phyloP scores from a whole-genome alignment of 1,140 invertebrate genomes.

The Apolygus lucorum region DNA sequence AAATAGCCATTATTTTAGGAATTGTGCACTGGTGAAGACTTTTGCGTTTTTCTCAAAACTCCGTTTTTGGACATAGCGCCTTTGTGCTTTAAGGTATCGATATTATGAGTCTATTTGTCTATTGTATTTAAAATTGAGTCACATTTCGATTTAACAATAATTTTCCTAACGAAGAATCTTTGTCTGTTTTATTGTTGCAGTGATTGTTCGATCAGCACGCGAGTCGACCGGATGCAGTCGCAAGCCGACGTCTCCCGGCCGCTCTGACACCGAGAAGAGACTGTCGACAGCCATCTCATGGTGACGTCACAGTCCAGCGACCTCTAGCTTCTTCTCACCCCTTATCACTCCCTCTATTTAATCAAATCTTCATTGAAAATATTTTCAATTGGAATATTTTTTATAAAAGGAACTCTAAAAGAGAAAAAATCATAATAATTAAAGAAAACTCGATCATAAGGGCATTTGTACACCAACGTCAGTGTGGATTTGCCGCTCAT shows the following conservation, averaged over 20 bases:
- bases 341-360: neutral
- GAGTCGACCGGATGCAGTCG: constrained; percentile 47
- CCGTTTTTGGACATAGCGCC: too few relatives aligned
- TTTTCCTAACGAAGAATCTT: too few relatives aligned
- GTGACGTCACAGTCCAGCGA: constrained; percentile 43
- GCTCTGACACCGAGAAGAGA: constrained; percentile 55
- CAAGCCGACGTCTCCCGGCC: constrained; percentile 45
- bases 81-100: too few relatives aligned
- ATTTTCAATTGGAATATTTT: constrained; percentile 22
- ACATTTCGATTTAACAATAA: too few relatives aligned
- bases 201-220: constrained; percentile 53
- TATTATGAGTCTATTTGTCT: too few relatives aligned
- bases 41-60: too few relatives aligned
- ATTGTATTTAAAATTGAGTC: too few relatives aligned
- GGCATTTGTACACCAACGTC: constrained; percentile 4
- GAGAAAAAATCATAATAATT: neutral
- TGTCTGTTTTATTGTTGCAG: constrained; percentile 42
- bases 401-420: neutral
- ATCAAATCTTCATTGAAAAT: constrained; percentile 18
- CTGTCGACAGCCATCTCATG: constrained; percentile 49
- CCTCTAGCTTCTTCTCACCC: constrained; percentile 34
- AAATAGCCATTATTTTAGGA: too few relatives aligned
- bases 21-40: too few relatives aligned
- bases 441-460: neutral
- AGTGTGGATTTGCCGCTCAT: constrained; percentile 12